phyloP scores from a whole-genome alignment of 2,113 vertebrate species.

The Entomyzon cyanotis region DNA sequence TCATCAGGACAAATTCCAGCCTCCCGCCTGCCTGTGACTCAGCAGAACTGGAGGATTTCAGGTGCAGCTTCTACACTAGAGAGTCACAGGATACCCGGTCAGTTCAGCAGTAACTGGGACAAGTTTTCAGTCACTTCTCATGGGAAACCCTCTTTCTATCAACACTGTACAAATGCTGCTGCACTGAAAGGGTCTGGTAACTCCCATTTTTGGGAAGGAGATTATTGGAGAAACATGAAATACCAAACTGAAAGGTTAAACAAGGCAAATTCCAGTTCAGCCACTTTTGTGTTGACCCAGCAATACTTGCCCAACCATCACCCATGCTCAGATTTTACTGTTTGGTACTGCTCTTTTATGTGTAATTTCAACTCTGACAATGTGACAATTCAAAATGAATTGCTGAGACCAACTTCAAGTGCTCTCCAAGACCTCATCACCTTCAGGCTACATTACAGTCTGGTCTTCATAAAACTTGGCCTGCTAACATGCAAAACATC shows the following conservation, averaged over 20 bases:
- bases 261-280: slow-evolving; percentile 9
- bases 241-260: not conserved
- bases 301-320: not conserved
- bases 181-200: not conserved
- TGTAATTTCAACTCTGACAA: not conserved
- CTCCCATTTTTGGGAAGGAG: not conserved
- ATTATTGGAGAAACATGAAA: not conserved
- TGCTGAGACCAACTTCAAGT: not conserved
- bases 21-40: slow-evolving; percentile 45
- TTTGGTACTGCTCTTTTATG: not conserved
- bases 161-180: not conserved
- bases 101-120: not conserved
- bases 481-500: not conserved
- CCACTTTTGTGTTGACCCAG: not conserved
- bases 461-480: not conserved
- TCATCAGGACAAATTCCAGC: slow-evolving; percentile 41
- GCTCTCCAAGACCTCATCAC: not conserved
- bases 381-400: not conserved
- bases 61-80: not conserved
- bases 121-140: not conserved
- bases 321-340: not conserved
- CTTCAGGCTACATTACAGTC: not conserved
- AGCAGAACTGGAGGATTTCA: slow-evolving; percentile 35
- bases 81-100: not conserved
- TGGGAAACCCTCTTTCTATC: not conserved